These are phyloP conservation scores for Romanogobio albipinnatus DNA, from an alignment of 2,113 vertebrate genomes.

Conservation along the genomic window DNA sequence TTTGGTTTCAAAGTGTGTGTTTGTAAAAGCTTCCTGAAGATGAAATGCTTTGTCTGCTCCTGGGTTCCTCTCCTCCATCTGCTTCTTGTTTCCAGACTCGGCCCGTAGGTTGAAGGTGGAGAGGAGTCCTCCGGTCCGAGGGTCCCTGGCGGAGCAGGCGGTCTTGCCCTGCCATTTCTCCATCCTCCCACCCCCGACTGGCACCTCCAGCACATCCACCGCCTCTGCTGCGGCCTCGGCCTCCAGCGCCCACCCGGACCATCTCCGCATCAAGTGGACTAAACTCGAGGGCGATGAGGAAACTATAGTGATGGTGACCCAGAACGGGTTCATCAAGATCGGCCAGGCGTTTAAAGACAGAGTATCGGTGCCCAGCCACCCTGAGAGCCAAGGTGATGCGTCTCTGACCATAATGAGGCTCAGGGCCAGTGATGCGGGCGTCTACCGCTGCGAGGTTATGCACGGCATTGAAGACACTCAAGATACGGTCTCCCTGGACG, in stretches of 20 bases:
- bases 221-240: background rate
- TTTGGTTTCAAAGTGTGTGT: background rate
- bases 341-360: constrained; percentile 78
- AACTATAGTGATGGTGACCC: constrained; percentile 87
- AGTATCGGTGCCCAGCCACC: constrained; percentile 79
- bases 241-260: constrained; percentile 62
- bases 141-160: constrained; percentile 80
- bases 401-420: constrained; percentile 81
- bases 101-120: constrained; percentile 52
- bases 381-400: constrained; percentile 76
- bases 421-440: constrained; percentile 85
- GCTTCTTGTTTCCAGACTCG: constrained; percentile 56
- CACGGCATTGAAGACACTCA: constrained; percentile 88
- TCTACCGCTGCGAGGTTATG: constrained; percentile 92
- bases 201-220: background rate
- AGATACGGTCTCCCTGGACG: constrained; percentile 74
- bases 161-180: constrained; percentile 86
- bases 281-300: constrained; percentile 83
- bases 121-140: constrained; percentile 62
- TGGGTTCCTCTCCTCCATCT: background rate
- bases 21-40: background rate
- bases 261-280: constrained; percentile 92
- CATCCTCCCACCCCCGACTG: constrained; percentile 51
- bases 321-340: constrained; percentile 84
- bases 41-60: background rate